Evolutionary conservation across 2,113 vertebrate species (phyloP).

Genomic region (Periophthalmus modestus): DNA sequence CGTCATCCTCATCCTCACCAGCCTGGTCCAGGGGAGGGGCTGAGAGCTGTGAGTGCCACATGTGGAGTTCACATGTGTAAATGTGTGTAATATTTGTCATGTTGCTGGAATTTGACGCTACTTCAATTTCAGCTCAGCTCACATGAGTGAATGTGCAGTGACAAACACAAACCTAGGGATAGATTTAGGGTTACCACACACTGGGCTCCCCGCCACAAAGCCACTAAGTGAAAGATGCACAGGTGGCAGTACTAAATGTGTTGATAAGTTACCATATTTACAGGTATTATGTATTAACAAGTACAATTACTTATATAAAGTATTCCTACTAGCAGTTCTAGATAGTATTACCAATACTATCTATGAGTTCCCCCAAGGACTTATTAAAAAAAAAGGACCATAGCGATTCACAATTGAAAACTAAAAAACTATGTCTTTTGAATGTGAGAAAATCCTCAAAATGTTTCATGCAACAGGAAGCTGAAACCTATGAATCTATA

Average conservation of each 20-base stretch:
- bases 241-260: background rate
- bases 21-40: background rate
- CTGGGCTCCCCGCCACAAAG: slow-evolving; percentile 30
- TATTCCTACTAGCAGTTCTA: no score
- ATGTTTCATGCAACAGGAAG: no score
- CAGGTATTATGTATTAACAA: background rate
- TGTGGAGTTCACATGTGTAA: slow-evolving; percentile 14
- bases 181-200: slow-evolving; percentile 44
- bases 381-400: no score
- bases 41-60: background rate
- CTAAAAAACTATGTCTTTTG: no score
- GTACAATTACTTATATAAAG: background rate
- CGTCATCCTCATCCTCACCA: background rate
- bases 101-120: slow-evolving; percentile 43
- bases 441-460: no score
- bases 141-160: slow-evolving; percentile 32
- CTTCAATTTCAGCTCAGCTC: slow-evolving; percentile 26
- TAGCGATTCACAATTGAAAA: no score
- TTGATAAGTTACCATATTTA: background rate
- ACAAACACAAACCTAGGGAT: slow-evolving; percentile 40
- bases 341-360: no score
- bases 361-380: no score
- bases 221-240: slow-evolving; percentile 39
- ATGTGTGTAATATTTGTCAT: slow-evolving; percentile 3
- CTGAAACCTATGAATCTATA: no score